Base-by-base conservation (phyloP, 2,888 invertebrate species). In the Gymnoscelis rufifasciata region DNA sequence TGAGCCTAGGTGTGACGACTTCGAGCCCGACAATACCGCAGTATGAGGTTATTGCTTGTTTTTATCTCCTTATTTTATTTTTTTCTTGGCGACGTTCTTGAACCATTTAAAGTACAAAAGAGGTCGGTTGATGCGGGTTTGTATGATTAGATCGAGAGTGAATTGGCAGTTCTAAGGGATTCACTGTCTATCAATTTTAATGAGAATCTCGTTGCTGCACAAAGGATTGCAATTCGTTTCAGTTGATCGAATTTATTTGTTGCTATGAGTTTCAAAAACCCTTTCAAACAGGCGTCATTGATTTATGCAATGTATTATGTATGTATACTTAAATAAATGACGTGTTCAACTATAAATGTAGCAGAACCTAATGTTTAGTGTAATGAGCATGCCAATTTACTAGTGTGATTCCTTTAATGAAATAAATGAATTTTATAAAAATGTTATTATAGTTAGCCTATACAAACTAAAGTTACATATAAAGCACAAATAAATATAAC, bases 1-100 rank as follows among this genome's bases (percentile, higher is more conserved):
- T 77, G 72, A 73, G 66, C 57, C 68, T 70, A 76, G 74, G 81
- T 79, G 80, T 77, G 83, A 82, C 69, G 78, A 68, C 68, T 63
- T 19, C 3, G 64, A 64, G 61, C 47, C 46, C 40, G 43, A 84
- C 79, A 84, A 86, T 74, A 60, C 69, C 84, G 46, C 84, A 76
- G 82, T 78, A 73, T 79, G 84, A 71, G 71, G 71, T 71, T 72
- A 70, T 73, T 68, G 66, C 67, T 60, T 19, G 19, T 19, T 19
- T 19, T 19, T 2, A 3, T 3, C 19, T 5, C 57, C 56, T 58
- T 64, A 68, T 68, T 68, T 64, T 64, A 71, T 66, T 66, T 64
- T n/a, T 58, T 66, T 72, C 72, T 75, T 72, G 62, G 69, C 53
- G 59, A 66, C 64, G 68, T 68, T 66, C 55, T 60, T 59, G 63